These are phyloP conservation scores for Kryptolebias ocellatus DNA, from an alignment of 2,797 vertebrate genomes.

Conservation along the genomic window DNA sequence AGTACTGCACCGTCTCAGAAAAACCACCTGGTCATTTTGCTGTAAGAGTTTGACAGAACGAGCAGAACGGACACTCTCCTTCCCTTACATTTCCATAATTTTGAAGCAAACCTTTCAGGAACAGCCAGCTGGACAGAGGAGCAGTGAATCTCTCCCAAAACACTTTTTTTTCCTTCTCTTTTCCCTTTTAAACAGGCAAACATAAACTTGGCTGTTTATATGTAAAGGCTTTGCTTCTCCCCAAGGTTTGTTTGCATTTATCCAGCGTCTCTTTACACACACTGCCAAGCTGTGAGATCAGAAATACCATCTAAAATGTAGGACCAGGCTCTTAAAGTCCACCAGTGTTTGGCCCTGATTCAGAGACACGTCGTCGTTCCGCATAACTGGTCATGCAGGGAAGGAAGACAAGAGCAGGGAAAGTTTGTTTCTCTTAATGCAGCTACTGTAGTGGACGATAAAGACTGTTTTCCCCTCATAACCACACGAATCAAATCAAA, in stretches of 20 bases:
- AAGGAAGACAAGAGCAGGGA: constrained; percentile 38
- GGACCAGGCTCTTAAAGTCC: constrained; percentile 69
- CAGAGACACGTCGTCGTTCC: constrained; percentile 64
- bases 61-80: constrained; percentile 63
- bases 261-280: constrained; percentile 69
- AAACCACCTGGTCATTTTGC: constrained; percentile 59
- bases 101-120: constrained; percentile 70
- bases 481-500: constrained; percentile 42
- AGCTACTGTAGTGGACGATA: constrained; percentile 40
- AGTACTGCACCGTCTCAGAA: constrained; percentile 61
- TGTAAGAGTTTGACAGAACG: constrained; percentile 55
- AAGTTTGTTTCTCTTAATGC: constrained; percentile 61
- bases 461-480: constrained; percentile 59
- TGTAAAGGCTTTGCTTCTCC: constrained; percentile 67
- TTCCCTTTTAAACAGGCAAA: constrained; percentile 62
- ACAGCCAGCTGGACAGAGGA: constrained; percentile 74
- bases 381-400: constrained; percentile 57
- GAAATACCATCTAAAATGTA: constrained; percentile 80
- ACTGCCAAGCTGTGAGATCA: constrained; percentile 81
- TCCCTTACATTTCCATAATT: constrained; percentile 54
- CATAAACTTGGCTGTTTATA: constrained; percentile 74
- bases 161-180: constrained; percentile 1
- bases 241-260: constrained; percentile 80
- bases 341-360: constrained; percentile 64
- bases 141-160: constrained; percentile 65